phyloP scores from a whole-genome alignment of 2,113 vertebrate species.

The Saccopteryx leptura region DNA sequence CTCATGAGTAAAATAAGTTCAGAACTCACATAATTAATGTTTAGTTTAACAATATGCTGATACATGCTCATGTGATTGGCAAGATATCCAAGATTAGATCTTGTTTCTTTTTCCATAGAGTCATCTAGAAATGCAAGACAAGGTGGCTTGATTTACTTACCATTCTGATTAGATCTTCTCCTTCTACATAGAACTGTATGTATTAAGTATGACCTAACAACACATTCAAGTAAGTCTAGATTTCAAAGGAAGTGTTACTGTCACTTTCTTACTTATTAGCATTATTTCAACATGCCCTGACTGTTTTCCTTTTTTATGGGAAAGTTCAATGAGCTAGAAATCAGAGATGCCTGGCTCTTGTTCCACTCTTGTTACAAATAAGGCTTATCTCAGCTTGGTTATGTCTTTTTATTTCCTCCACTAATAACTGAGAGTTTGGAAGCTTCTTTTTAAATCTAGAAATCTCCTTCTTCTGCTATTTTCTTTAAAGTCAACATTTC shows the following conservation, averaged over 20 bases:
- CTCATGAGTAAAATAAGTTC: neutral
- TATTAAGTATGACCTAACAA: neutral
- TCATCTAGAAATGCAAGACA: neutral
- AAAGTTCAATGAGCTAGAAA: neutral
- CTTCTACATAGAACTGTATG: neutral
- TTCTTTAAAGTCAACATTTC: neutral
- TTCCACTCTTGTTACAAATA: neutral
- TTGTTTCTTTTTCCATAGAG: neutral
- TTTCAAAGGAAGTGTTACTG: neutral
- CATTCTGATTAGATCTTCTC: neutral
- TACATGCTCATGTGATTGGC: neutral
- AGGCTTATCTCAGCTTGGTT: neutral
- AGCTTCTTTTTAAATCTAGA: conserved; percentile 31
- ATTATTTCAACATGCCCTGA: neutral
- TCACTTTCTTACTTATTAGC: neutral
- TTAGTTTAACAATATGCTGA: neutral
- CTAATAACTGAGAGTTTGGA: neutral
- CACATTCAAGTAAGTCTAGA: neutral
- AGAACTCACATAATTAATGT: neutral
- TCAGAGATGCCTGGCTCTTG: neutral
- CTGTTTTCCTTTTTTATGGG: neutral
- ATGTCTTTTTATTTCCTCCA: neutral
- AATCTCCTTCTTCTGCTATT: neutral
- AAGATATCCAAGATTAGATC: neutral
- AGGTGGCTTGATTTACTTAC: neutral